These are phyloP conservation scores for Psilopsiagon aymara DNA, from an alignment of 2,113 vertebrate genomes.

Conservation along the genomic window DNA sequence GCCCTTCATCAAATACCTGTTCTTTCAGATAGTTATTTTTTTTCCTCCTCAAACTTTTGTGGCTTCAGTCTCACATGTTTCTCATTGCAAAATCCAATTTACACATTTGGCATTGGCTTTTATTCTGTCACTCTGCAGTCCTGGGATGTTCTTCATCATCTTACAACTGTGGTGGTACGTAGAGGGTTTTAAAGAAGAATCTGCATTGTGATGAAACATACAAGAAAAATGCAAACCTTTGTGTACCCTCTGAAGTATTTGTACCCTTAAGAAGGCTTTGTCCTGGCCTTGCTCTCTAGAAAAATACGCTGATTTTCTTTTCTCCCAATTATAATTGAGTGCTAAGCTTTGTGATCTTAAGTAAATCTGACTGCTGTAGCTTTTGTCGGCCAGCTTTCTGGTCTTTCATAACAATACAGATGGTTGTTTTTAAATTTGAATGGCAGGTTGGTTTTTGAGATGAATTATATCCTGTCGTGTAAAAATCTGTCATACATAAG, in stretches of 20 bases:
- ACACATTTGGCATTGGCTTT: not conserved
- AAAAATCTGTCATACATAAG: not conserved
- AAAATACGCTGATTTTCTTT: not conserved
- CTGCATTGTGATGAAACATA: not conserved
- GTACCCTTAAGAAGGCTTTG: not conserved
- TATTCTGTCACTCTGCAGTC: not conserved
- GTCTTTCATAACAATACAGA: not conserved
- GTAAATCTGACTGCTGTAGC: not conserved
- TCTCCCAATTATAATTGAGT: not conserved
- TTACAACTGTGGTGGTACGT: not conserved
- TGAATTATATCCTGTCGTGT: not conserved
- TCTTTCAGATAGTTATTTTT: not conserved
- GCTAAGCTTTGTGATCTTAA: conserved; percentile 24
- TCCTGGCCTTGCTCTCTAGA: not conserved
- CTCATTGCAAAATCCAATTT: not conserved
- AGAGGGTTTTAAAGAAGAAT: not conserved
- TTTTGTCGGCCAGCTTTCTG: not conserved
- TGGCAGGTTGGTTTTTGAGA: not conserved
- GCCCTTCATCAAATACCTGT: not conserved
- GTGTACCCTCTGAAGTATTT: not conserved
- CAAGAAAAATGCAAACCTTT: not conserved
- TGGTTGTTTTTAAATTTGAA: not conserved
- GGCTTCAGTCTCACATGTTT: not conserved
- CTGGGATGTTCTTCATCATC: not conserved
- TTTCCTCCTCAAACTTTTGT: not conserved